Base-by-base conservation (phyloP, 2,888 invertebrate genomes). In the Erannis defoliaria region DNA sequence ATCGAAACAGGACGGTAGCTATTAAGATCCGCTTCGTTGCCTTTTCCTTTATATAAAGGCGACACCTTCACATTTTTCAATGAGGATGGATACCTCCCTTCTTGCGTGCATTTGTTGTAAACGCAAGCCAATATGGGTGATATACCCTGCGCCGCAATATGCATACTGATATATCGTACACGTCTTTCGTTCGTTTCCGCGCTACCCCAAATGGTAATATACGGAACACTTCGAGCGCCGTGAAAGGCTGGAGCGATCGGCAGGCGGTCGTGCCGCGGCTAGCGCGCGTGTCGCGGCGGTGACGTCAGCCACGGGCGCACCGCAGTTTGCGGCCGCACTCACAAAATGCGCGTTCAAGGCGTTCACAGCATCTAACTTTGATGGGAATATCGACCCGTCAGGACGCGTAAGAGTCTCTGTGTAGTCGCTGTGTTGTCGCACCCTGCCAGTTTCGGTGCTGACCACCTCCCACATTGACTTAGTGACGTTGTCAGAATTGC, bases 141-240 rank as follows among this genome's bases (percentile, higher is more conserved):
- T n/a, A n/a, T n/a, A n/a, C n/a, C n/a, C n/a, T n/a, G n/a, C n/a
- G n/a, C n/a, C n/a, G n/a, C n/a, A n/a, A n/a, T n/a, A n/a, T n/a
- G n/a, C n/a, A n/a, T n/a, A n/a, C n/a, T n/a, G n/a, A n/a, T 29
- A 51, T 51, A n/a, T 51, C 51, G 16, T 51, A 51, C 12, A 51
- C 40, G 21, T 51, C 51, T 31, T 51, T 51, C 3, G 51, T 21
- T 3, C 9, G n/a, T 29, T 51, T 51, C 3, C 35, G 14, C 16
- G 40, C 29, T 8, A 51, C 31, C 8, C 51, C 51, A 6, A 2
- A n/a, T 10, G 37, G 4, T 26, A 50, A 2, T 26, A 50, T 50
- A 10, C 12, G 18, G 38, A 14, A 38, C 12, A 50, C 26, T 38
- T 50, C 50, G 3, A 26, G 2, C 2, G 37, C 21, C 2, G 38